Percentiles rank a stretch among this genome's conserved stretches.
Evolutionary conservation across 2,113 vertebrate genomes (phyloP).

Genomic region (Brachyistius frenatus): DNA sequence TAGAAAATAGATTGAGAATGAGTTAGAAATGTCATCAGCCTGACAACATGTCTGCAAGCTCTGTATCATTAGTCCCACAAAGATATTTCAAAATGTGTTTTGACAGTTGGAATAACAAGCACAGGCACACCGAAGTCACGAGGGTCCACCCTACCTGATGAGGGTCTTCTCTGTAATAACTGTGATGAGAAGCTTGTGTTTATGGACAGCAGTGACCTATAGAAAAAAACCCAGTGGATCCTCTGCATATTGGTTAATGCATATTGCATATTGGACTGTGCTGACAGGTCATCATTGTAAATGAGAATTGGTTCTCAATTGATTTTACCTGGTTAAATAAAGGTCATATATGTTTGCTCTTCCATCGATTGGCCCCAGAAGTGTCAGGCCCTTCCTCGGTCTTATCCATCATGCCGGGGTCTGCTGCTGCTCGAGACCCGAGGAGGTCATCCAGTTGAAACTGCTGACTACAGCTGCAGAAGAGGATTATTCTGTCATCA

Average conservation of each 20-base stretch:
- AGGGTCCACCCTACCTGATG: constrained; percentile 43
- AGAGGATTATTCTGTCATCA: constrained; percentile 28
- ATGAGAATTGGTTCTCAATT: too few relatives aligned
- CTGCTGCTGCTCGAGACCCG: constrained; percentile 12
- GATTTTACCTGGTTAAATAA: too few relatives aligned
- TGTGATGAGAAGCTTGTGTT: constrained; percentile 38
- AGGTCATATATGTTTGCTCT: constrained; percentile 23
- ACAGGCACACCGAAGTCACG: constrained; percentile 28
- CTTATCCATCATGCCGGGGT: constrained; percentile 47
- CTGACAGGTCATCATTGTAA: too few relatives aligned
- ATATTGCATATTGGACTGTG: too few relatives aligned
- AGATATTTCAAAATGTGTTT: constrained; percentile 40
- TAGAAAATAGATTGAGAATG: constrained; percentile 25
- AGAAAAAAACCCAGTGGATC: constrained; percentile 25
- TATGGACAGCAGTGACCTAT: constrained; percentile 9
- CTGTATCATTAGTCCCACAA: constrained; percentile 46
- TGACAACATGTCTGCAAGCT: constrained; percentile 48
- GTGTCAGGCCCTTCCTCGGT: constrained; percentile 46
- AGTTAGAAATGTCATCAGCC: constrained; percentile 45
- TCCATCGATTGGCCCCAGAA: constrained; percentile 49
- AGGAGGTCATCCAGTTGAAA: constrained; percentile 15
- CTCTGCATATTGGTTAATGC: constrained; percentile 47
- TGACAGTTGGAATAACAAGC: constrained; percentile 47
- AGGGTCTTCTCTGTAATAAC: constrained; percentile 37
- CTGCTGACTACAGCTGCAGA: constrained; percentile 40